Evolutionary conservation across 1,140 invertebrate genomes (phyloP), one percentile per base, ranked within the genome.

Genomic region (Argopecten irradians): DNA sequence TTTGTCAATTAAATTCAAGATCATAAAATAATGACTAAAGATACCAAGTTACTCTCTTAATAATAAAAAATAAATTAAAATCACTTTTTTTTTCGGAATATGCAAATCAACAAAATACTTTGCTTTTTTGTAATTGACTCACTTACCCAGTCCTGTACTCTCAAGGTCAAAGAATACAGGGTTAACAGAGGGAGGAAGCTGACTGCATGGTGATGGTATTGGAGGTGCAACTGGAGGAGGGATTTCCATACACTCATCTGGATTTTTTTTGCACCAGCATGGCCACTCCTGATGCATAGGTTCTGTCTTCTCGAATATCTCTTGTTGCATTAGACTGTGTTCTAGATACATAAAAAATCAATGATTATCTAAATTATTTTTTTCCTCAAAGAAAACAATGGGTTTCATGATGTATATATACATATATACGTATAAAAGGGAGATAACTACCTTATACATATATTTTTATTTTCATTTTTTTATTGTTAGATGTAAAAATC

Each of bases 131-230:
- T 34, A 28, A 16, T 33, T 34, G 36, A 84, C 13, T 84, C 0
- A 19, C 34, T 84, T 84, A 84, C 83, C 83, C 36, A 8, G 36
- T 14, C 83, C 83, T 34, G 83, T 84, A 84, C 32, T 84, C 36
- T 84, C 83, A 33, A 84, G 9, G 33, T 8, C 0, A 84, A 84
- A 84, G 11, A 84, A 84, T 19, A 84, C 83, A 34, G 0, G 32
- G 5, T 19, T 34, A 16, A 34, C 9, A 16, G 28, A 14, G 16
- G 28, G 33, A 34, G 28, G 28, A 34, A 84, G 33, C 36, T 9
- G 34, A 5, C 13, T 33, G n/a, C 14, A 11, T 5, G 13, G 9
- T 84, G n/a, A 34, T 16, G n/a, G 0, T 1, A 35, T 33, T 8
- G 9, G 9, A 34, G 83, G 11, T 1, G 34, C 36, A 19, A 8